Evolutionary conservation across 2,888 invertebrate species (phyloP), one percentile per base, ranked within the genome.

Genomic region (Nomada ruficornis): DNA sequence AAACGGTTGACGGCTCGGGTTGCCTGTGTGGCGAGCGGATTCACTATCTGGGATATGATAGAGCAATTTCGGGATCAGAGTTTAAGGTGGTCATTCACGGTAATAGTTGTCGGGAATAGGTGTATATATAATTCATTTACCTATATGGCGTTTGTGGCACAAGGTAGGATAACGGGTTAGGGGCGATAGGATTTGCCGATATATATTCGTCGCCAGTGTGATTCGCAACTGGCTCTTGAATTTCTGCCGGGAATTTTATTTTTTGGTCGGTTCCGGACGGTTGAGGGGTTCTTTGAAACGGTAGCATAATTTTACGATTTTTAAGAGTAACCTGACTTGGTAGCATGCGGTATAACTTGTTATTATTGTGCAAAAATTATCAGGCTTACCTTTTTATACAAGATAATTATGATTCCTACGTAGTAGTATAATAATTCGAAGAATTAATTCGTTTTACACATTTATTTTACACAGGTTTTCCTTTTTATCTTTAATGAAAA

Each of bases 21-120:
- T 36, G 36, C 5, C 18, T 2, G 50, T 0, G 15, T 1, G 57
- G 26, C 29, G 5, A 4, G 23, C 26, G 26, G 29, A 29, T 18
- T 2, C 29, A n/a, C 2, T 60, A 36, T 60, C 13, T 2, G 2
- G 15, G 36, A 36, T 36, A 5, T 9, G 65, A 67, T 52, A 13
- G 29, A 65, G 65, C 9, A 13, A 54, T 67, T 54, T 67, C 9
- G 15, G n/a, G 29, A 67, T 63, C 23, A 47, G 23, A 63, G 23
- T 20, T n/a, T 20, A 13, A 15, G 15, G 11, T 11, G 47, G 13
- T 47, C 3, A 47, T 47, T 47, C 15, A 3, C 13, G 47, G 13
- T 47, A 47, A 47, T 47, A 47, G 47, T 47, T 15, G 13, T 47
- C 13, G 15, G 15, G 47, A 15, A 15, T 36, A 7, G 36, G 36